Conservation (phyloP, 2,888 invertebrate genomes). For the Baccha elongata region DNA sequence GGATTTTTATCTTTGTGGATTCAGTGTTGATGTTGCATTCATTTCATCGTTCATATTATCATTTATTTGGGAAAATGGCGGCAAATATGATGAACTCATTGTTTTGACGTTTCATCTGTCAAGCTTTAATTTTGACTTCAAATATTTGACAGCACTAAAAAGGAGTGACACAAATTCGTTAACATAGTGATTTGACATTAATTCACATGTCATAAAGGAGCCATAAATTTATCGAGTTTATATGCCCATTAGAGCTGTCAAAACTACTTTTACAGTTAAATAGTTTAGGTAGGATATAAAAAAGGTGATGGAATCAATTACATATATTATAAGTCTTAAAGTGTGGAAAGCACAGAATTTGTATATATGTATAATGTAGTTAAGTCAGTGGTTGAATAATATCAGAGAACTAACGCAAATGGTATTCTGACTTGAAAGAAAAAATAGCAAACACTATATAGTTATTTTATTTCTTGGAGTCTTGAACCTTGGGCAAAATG, state of each 20-base stretch:
- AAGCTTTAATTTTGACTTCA: conserved; percentile 15
- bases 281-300: conserved; percentile 18
- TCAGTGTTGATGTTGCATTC: background rate
- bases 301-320: conserved; percentile 54
- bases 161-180: conserved; percentile 8
- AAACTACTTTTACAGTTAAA: conserved; percentile 15
- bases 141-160: conserved; percentile 3
- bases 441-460: background rate
- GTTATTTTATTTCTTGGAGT: background rate
- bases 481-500: background rate
- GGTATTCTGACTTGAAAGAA: background rate
- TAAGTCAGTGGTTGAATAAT: conserved; percentile 35
- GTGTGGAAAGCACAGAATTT: too few relatives aligned
- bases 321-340: too few relatives aligned
- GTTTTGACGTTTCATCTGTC: conserved; percentile 61
- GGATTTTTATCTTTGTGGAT: conserved; percentile 6
- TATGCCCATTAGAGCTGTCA: conserved; percentile 47
- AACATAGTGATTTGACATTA: conserved; percentile 10
- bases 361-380: too few relatives aligned
- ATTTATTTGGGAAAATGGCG: background rate
- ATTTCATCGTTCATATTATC: background rate
- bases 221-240: conserved; percentile 58
- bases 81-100: conserved; percentile 62
- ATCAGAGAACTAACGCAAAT: conserved; percentile 22
- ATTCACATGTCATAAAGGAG: conserved; percentile 32